phyloP scores from a whole-genome alignment of 2,113 vertebrate species.

The Rhinichthys klamathensis region DNA sequence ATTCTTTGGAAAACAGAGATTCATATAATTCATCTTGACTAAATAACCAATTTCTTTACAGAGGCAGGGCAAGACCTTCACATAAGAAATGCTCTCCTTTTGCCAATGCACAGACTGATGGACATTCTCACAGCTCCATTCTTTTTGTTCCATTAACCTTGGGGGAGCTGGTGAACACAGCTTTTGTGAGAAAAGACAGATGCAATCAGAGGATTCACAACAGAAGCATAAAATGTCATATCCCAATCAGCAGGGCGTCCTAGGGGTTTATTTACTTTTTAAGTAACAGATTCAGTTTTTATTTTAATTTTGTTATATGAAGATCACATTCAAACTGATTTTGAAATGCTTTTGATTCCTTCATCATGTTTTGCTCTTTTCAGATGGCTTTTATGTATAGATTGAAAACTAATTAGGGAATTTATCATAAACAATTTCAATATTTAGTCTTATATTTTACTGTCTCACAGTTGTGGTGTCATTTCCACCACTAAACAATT shows the following conservation, averaged over 20 bases:
- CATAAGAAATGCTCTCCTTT: neutral
- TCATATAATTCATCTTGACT: conserved; percentile 23
- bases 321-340: neutral
- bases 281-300: neutral
- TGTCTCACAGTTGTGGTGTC: neutral
- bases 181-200: conserved; percentile 30
- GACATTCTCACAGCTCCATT: conserved; percentile 12
- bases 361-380: neutral
- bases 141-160: conserved; percentile 1
- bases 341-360: neutral
- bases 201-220: neutral
- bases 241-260: neutral
- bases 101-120: conserved; percentile 27
- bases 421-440: too few relatives aligned
- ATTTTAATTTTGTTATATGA: neutral
- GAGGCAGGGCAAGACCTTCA: neutral
- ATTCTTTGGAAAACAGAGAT: neutral
- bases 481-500: too few relatives aligned
- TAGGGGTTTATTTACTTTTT: neutral
- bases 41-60: neutral
- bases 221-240: conserved; percentile 20
- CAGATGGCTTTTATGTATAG: neutral
- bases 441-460: neutral
- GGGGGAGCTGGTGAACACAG: conserved; percentile 16
- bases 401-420: too few relatives aligned